phyloP scores from a whole-genome alignment of 2,113 vertebrate species.

The Apteryx mantelli region DNA sequence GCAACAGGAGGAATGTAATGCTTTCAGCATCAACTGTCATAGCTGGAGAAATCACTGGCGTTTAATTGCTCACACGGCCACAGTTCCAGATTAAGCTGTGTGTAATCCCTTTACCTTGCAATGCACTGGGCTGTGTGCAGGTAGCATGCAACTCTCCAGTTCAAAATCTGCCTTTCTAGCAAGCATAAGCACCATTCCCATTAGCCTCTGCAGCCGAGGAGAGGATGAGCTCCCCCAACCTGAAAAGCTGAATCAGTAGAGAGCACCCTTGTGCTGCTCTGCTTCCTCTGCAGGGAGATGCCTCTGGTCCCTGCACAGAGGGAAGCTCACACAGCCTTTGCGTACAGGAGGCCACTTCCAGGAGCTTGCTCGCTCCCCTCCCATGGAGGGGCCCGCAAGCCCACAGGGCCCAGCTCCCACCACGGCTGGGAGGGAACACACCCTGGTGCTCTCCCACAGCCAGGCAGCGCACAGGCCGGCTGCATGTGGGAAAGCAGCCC shows the following conservation, averaged over 20 bases:
- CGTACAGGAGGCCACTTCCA: background rate
- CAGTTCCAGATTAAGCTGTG: background rate
- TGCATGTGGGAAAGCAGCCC: background rate
- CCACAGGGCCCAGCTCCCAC: background rate
- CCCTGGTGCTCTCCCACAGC: rapidly evolving
- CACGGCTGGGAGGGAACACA: background rate
- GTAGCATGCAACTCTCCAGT: background rate
- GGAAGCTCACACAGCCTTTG: background rate
- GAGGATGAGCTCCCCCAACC: background rate
- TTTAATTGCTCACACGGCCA: background rate
- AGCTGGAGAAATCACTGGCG: background rate
- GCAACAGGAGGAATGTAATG: rapidly evolving
- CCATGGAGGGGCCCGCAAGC: background rate
- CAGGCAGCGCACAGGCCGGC: rapidly evolving
- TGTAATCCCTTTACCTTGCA: background rate
- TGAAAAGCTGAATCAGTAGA: background rate
- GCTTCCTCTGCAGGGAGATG: background rate
- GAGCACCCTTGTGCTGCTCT: background rate
- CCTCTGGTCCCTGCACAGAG: background rate
- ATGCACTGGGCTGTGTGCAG: background rate
- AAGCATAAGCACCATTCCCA: background rate
- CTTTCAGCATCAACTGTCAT: background rate
- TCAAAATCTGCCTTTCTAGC: background rate
- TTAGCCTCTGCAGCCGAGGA: background rate
- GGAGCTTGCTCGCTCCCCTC: background rate